A percentile compares a stretch with the other conserved stretches of the same genome.
phyloP scores from a whole-genome alignment of 2,888 invertebrate species.

The Drosophila formosana region DNA sequence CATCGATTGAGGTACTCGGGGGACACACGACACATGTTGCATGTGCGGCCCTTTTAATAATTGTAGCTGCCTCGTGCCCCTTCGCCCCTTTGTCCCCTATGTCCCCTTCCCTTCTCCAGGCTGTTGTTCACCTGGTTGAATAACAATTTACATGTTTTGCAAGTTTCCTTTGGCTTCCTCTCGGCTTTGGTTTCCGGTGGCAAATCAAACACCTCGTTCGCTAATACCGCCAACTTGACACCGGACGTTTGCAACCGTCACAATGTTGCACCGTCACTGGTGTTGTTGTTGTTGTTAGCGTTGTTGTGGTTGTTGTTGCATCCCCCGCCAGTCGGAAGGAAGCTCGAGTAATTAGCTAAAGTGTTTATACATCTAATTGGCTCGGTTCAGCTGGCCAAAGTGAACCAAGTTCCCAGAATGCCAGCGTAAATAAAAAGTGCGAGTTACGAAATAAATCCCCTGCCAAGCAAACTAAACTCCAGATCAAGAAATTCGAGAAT shows the following conservation, averaged over 20 bases:
- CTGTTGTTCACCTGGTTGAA: slow-evolving; percentile 6
- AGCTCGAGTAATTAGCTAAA: slow-evolving; percentile 12
- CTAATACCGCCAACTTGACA: slow-evolving; percentile 3
- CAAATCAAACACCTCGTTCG: slow-evolving; percentile 8
- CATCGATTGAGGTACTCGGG: slow-evolving; percentile 40
- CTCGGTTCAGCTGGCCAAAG: neutral
- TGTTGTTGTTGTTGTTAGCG: neutral
- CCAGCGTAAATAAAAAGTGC: neutral
- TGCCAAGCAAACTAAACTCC: neutral
- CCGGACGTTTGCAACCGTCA: slow-evolving; percentile 10
- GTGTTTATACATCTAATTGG: slow-evolving; percentile 3
- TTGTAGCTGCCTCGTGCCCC: neutral
- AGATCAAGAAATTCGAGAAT: neutral
- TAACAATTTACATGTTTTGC: slow-evolving; percentile 17
- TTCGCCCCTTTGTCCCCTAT: neutral
- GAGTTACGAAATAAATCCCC: too few species aligned
- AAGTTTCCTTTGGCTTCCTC: slow-evolving; percentile 18
- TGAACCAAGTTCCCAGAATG: neutral
- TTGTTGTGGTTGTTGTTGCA: neutral
- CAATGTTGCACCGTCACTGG: slow-evolving; percentile 7
- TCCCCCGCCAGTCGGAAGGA: neutral
- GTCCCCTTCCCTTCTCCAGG: neutral
- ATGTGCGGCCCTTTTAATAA: slow-evolving; percentile 17
- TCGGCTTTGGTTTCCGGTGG: neutral
- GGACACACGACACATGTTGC: slow-evolving; percentile 50